These are phyloP conservation scores for Miichthys miiuy DNA, from an alignment of 2,797 vertebrate genomes.

Conservation along the genomic window DNA sequence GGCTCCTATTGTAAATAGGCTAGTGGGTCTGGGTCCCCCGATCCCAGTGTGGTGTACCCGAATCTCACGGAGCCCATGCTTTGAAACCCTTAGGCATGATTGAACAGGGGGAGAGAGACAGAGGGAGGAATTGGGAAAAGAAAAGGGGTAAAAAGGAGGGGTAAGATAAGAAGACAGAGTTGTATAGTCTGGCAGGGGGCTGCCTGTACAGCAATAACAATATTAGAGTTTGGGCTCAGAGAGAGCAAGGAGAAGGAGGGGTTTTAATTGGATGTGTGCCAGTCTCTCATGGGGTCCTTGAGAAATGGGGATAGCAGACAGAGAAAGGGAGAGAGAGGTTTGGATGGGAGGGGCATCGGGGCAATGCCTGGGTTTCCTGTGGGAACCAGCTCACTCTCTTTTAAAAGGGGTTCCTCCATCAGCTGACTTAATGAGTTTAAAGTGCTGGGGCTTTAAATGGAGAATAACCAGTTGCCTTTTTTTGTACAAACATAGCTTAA, in stretches of 20 bases:
- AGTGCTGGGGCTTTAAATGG: slow-evolving; percentile 33
- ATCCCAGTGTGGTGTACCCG: slow-evolving; percentile 16
- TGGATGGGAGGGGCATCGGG: slow-evolving; percentile 36
- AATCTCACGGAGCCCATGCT: slow-evolving; percentile 40
- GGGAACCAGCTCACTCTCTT: slow-evolving; percentile 67
- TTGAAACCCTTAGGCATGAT: slow-evolving; percentile 55
- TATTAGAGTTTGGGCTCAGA: slow-evolving; percentile 50
- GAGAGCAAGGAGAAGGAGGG: slow-evolving; percentile 47
- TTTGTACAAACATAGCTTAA: slow-evolving; percentile 19
- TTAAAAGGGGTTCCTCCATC: slow-evolving; percentile 50
- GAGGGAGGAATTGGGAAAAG: slow-evolving; percentile 36
- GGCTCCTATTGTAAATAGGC: slow-evolving; percentile 67
- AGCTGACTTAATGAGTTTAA: slow-evolving; percentile 60
- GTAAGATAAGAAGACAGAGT: slow-evolving; percentile 41
- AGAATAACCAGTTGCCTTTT: slow-evolving; percentile 15
- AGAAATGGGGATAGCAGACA: slow-evolving; percentile 55
- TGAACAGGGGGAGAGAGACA: slow-evolving; percentile 18
- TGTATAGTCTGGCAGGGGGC: slow-evolving; percentile 39
- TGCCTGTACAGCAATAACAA: slow-evolving; percentile 49
- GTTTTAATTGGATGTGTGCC: slow-evolving; percentile 74
- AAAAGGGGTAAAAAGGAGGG: slow-evolving; percentile 25
- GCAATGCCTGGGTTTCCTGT: slow-evolving; percentile 60
- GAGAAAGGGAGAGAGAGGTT: slow-evolving; percentile 45
- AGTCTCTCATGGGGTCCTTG: slow-evolving; percentile 67
- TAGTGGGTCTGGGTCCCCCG: slow-evolving; percentile 60